These are phyloP conservation scores for Parascotia fuliginaria DNA, from an alignment of 2,888 invertebrate species.

Conservation along the genomic window DNA sequence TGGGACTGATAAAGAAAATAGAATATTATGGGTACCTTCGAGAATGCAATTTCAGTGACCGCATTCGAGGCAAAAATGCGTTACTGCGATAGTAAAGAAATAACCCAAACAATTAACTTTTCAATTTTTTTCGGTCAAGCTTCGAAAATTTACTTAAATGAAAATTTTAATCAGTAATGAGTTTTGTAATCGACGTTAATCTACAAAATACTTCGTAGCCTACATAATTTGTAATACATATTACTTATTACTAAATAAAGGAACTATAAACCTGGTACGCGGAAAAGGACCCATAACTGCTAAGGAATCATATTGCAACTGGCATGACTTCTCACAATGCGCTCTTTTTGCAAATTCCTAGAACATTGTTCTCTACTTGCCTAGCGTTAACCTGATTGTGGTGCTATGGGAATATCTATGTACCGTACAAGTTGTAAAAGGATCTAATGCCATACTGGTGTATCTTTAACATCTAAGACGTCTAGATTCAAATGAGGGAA, in stretches of 20 bases:
- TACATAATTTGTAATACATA: background rate
- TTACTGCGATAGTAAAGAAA: no score
- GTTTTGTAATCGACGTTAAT: no score
- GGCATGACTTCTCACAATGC: constrained; percentile 27
- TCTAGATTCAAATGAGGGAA: background rate
- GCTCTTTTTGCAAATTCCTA: constrained; percentile 27
- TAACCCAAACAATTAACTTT: no score
- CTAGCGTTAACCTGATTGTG: background rate
- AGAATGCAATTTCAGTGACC: no score
- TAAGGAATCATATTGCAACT: constrained; percentile 26
- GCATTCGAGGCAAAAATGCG: no score
- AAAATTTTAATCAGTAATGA: no score
- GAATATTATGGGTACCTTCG: no score
- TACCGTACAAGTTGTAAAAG: background rate
- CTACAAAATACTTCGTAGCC: background rate
- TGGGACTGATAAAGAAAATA: no score
- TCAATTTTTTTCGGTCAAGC: no score
- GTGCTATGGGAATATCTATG: background rate
- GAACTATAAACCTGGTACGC: constrained; percentile 25
- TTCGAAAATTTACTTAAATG: no score
- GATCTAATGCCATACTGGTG: background rate
- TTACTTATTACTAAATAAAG: constrained; percentile 8
- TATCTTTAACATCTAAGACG: background rate
- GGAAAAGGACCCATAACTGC: constrained; percentile 33
- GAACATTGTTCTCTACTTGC: constrained; percentile 15